phyloP scores from a whole-genome alignment of 2,113 vertebrate genomes.

The Solenodon paradoxus region DNA sequence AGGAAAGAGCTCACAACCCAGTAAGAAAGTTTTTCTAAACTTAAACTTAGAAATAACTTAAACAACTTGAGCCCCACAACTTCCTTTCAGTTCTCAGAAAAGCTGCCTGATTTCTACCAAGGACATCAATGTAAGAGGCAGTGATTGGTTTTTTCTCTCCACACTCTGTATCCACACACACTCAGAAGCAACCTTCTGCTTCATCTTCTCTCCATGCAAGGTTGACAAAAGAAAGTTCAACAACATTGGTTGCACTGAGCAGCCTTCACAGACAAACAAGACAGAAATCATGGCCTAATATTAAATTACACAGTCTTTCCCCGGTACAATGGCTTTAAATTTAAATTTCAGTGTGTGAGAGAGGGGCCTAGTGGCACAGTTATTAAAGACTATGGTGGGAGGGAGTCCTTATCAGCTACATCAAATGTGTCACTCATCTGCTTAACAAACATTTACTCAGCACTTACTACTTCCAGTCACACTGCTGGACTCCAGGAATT shows the following conservation, averaged over 20 bases:
- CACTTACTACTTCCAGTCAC: background rate
- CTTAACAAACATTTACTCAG: conserved; percentile 46
- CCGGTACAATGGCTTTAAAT: background rate
- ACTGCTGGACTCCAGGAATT: background rate
- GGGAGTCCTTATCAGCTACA: background rate
- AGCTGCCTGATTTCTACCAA: background rate
- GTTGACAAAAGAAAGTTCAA: background rate
- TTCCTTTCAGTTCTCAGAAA: background rate
- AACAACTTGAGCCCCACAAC: background rate
- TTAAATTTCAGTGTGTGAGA: background rate
- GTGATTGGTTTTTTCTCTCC: rapidly evolving
- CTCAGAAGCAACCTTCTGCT: background rate
- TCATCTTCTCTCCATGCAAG: background rate
- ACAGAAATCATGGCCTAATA: background rate
- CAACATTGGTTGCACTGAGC: background rate
- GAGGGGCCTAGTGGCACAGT: background rate
- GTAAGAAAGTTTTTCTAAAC: background rate
- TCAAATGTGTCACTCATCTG: conserved; percentile 33
- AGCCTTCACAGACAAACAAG: background rate
- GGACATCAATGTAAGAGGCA: background rate
- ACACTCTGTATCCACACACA: background rate
- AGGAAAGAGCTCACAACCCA: background rate
- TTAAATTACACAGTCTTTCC: background rate
- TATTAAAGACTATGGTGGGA: background rate
- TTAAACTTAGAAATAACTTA: background rate